Conservation (phyloP, 1,140 invertebrate genomes). For the Lepidurus apus region DNA sequence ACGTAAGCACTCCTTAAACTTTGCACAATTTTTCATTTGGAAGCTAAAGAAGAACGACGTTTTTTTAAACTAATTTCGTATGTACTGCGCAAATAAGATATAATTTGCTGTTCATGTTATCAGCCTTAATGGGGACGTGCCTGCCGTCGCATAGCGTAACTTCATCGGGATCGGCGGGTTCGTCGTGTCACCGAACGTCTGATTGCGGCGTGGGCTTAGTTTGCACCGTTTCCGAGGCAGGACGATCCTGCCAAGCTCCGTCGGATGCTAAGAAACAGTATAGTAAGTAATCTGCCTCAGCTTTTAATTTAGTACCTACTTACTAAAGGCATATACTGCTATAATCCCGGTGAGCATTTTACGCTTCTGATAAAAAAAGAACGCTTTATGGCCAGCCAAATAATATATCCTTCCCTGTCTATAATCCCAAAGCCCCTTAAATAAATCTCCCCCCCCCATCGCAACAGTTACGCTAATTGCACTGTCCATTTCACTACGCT, state of each 20-base stretch:
- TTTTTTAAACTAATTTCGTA: background rate
- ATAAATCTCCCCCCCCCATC: background rate
- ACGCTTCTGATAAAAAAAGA: too few species aligned
- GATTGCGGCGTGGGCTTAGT: slow-evolving; percentile 69
- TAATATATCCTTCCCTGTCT: too few species aligned
- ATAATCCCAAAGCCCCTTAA: too few species aligned
- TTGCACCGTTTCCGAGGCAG: slow-evolving; percentile 48
- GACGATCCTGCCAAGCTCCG: slow-evolving; percentile 68
- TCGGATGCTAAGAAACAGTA: slow-evolving; percentile 69
- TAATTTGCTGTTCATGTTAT: slow-evolving; percentile 34
- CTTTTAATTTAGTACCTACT: too few species aligned
- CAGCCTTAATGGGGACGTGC: slow-evolving; percentile 60
- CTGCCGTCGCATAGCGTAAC: slow-evolving; percentile 58
- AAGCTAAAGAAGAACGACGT: background rate
- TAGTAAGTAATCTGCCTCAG: slow-evolving; percentile 47
- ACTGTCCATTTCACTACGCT: slow-evolving; percentile 15
- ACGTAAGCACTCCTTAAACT: slow-evolving; percentile 48
- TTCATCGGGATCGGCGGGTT: slow-evolving; percentile 58
- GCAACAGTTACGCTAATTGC: background rate
- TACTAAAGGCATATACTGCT: too few species aligned
- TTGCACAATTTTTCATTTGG: slow-evolving; percentile 2
- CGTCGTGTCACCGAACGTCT: slow-evolving; percentile 63
- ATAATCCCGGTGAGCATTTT: too few species aligned
- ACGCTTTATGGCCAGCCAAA: too few species aligned
- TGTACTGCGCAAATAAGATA: slow-evolving; percentile 6